Percentiles rank a stretch among this genome's conserved stretches.
Evolutionary conservation across 2,888 invertebrate genomes (phyloP).

Genomic region (Leucophenga montana): DNA sequence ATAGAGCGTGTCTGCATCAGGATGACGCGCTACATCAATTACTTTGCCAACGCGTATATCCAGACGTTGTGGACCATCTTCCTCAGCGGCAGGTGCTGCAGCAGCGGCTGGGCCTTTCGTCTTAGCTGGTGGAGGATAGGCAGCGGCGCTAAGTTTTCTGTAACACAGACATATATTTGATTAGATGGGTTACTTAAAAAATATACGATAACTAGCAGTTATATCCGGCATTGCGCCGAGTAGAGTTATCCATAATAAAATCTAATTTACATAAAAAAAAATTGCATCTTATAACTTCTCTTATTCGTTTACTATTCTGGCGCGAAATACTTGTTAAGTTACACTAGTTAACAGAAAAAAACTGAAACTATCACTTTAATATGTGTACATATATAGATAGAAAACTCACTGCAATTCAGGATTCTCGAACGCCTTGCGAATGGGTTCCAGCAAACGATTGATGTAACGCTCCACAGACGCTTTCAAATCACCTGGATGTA

Average conservation of each 20-base stretch:
- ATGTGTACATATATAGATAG: too few species aligned
- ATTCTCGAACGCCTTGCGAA: constrained; percentile 87
- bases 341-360: too few species aligned
- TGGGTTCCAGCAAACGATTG: constrained; percentile 89
- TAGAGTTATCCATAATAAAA: too few species aligned
- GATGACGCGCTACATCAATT: constrained; percentile 87
- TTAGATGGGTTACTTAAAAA: too few species aligned
- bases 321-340: too few species aligned
- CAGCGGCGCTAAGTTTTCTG: constrained; percentile 81
- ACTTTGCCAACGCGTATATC: constrained; percentile 93
- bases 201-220: too few species aligned
- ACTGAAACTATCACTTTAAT: too few species aligned
- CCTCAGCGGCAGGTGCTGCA: constrained; percentile 65
- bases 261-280: too few species aligned
- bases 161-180: too few species aligned
- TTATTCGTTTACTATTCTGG: too few species aligned
- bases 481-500: constrained; percentile 97
- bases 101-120: constrained; percentile 70
- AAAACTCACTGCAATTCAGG: constrained; percentile 80
- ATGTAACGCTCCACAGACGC: constrained; percentile 86
- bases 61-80: constrained; percentile 82
- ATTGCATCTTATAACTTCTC: too few species aligned
- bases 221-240: too few species aligned
- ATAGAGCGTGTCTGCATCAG: constrained; percentile 93
- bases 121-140: constrained; percentile 87